These are phyloP conservation scores for Ellobius talpinus DNA, from an alignment of 2,113 vertebrate genomes.

Conservation along the genomic window DNA sequence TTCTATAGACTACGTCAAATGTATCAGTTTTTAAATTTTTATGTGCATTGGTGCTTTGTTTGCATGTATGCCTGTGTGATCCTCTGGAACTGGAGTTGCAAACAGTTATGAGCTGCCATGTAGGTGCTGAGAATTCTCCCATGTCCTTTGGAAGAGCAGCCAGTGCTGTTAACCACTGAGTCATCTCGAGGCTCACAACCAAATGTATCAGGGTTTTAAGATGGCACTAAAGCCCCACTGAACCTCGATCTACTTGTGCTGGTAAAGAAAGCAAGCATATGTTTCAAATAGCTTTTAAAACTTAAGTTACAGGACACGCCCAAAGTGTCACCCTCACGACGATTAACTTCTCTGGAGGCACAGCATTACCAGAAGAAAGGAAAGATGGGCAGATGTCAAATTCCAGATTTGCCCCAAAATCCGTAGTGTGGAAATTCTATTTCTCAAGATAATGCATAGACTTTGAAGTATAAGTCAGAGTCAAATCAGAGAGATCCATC, in stretches of 20 bases:
- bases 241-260: neutral
- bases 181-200: neutral
- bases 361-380: neutral
- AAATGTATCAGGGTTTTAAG: constrained; percentile 9
- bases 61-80: neutral
- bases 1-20: neutral
- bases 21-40: neutral
- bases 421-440: neutral
- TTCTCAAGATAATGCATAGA: constrained; percentile 30
- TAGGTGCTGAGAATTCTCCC: neutral
- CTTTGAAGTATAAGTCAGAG: neutral
- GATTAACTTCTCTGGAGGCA: neutral
- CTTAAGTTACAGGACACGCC: neutral
- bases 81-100: neutral
- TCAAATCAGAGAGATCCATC: constrained; percentile 28
- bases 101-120: neutral
- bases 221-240: neutral
- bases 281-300: constrained; percentile 1
- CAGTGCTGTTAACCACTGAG: neutral
- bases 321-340: neutral
- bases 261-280: constrained; percentile 4
- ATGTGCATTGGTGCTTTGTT: neutral
- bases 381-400: constrained; percentile 4
- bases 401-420: constrained; percentile 41
- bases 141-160: neutral